Base-by-base conservation (phyloP, 2,113 vertebrate species). In the Gallinago media region DNA sequence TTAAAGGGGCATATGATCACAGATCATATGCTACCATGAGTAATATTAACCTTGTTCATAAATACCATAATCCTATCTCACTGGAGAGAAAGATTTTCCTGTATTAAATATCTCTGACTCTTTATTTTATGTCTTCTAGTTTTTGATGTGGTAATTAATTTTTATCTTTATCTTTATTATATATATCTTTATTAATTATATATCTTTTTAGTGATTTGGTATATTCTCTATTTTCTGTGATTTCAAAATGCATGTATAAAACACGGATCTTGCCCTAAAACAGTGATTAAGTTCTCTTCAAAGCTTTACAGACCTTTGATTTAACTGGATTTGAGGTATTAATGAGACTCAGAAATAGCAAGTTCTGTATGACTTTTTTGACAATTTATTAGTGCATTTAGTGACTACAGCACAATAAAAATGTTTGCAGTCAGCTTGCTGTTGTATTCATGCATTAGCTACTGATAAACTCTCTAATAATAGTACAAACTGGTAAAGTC, bases 271-370 rank as follows among this genome's bases (percentile, higher is more conserved):
- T 83, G 21, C 29, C 27, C 17, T 16, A 52, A 79, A 83, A 1
- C 11, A 31, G 8, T 20, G 40, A 9, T 36, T 29, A 88, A n/a
- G 1, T 55, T 84, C 9, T 62, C 17, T 67, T 92, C 27, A 80
- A 74, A 86, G 4, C 7, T 83, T 76, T 62, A 70, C 4, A 78
- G 34, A 58, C 11, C 17, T 84, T 75, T 13, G 9, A 1, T 32
- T 85, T 29, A 92, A 78, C 21, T 6, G 13, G 7, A 61, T 65
- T 32, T 74, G 14, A 47, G 3, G 25, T 68, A 9, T 31, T 75
- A 61, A 40, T 0, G 4, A 29, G 23, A 22, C 4, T 49, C n/a
- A 1, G 3, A 52, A 76, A 27, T 12, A 55, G 2, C 10, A 78
- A 61, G 2, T 50, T 49, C 25, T 73, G 1, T 29, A 27, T 15